Percentiles rank a stretch among this genome's conserved stretches.
phyloP scores from a whole-genome alignment of 30 jellyfish, hydroid and myxozoan species.

The Pelagia noctiluca region DNA sequence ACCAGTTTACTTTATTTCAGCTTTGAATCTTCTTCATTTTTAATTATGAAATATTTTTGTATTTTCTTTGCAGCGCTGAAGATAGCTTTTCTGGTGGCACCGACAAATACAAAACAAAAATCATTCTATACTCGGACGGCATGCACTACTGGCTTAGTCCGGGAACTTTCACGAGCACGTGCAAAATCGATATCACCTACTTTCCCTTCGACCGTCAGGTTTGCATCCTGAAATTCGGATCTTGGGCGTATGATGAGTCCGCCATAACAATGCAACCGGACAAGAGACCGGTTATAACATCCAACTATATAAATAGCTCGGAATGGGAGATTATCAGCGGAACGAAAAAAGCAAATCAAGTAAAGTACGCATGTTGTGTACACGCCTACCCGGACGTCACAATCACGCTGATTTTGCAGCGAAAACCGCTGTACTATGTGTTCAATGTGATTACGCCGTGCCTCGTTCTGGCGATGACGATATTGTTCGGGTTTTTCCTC shows the following conservation, averaged over 20 bases:
- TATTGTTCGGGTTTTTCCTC: conserved; percentile 84
- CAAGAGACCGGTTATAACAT: conserved; percentile 60
- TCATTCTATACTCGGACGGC: conserved; percentile 69
- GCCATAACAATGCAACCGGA: conserved; percentile 74
- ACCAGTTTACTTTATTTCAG: neutral
- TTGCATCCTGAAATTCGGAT: conserved; percentile 85
- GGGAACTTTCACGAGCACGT: conserved; percentile 87
- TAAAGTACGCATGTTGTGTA: conserved; percentile 83
- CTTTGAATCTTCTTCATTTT: neutral
- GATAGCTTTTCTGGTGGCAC: conserved; percentile 83
- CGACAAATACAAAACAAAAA: conserved; percentile 82
- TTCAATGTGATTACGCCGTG: conserved; percentile 93
- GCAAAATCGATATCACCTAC: conserved; percentile 84
- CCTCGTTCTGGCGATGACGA: conserved; percentile 72
- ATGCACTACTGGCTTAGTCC: conserved; percentile 86
- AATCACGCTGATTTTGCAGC: conserved; percentile 46
- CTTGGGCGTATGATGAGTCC: conserved; percentile 88
- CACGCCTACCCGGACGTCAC: conserved; percentile 85
- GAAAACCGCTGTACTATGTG: conserved; percentile 91
- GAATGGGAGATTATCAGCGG: conserved; percentile 85
- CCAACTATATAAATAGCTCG: conserved; percentile 73
- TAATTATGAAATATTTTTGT: neutral
- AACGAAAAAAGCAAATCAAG: conserved; percentile 24
- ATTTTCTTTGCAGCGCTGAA: conserved; percentile 75
- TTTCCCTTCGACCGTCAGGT: conserved; percentile 94